Percentiles rank a stretch among this genome's conserved stretches.
These are phyloP conservation scores for Gymnobelideus leadbeateri DNA, from an alignment of 2,113 vertebrate species.

Conservation along the genomic window DNA sequence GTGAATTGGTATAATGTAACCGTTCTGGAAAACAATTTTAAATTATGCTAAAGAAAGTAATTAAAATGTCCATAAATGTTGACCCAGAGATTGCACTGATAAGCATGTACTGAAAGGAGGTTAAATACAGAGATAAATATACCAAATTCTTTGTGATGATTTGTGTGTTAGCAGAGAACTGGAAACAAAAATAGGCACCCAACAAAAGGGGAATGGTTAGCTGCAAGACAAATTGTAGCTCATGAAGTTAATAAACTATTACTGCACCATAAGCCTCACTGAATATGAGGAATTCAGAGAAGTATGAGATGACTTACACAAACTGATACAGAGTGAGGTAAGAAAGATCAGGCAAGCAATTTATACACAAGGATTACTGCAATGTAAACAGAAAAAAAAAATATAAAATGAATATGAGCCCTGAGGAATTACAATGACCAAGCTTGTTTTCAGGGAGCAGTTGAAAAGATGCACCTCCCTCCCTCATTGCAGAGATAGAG, in stretches of 20 bases:
- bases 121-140: background rate
- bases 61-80: background rate
- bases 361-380: background rate
- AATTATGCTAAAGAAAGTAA: background rate
- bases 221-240: background rate
- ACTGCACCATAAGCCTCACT: background rate
- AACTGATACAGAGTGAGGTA: background rate
- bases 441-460: background rate
- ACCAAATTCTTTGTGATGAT: background rate
- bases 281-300: background rate
- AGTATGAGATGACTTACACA: background rate
- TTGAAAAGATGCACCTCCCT: background rate
- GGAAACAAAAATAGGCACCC: background rate
- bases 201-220: background rate
- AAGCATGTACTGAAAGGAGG: background rate
- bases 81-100: background rate
- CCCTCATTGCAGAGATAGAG: background rate
- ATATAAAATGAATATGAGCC: background rate
- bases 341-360: background rate
- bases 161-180: background rate
- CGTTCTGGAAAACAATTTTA: background rate
- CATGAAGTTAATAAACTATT: background rate
- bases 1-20: background rate
- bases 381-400: background rate
- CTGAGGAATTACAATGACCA: background rate